Base-by-base conservation (phyloP, 2,113 vertebrate species). In the Amphiprion percula region DNA sequence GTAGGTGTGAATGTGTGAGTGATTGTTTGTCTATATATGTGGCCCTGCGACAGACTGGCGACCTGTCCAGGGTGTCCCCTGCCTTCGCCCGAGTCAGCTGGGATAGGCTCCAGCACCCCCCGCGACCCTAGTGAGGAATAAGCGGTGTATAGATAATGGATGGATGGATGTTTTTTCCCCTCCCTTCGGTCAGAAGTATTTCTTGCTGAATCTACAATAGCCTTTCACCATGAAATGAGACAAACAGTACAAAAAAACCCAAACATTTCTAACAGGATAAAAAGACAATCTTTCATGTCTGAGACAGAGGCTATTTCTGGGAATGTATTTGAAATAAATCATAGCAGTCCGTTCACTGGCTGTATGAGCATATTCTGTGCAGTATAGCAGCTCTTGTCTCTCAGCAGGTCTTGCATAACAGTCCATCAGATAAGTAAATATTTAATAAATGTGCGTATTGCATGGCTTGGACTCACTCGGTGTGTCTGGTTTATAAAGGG, bases 391-490 rank as follows among this genome's bases (percentile, higher is more conserved):
- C 56, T 71, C 19, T 37, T 44, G 39, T 16, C 79, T 80, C 58
- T 66, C 39, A 47, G 58, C 17, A 23, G 62, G 28, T 59, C 26
- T 83, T 84, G 39, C 39, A 16, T 80, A 87, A 87, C 71, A 66
- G 46, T 70, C 33, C 28, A 39, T 44, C 56, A 59, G 68, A 85
- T 82, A 77, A 67, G 80, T 88, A 82, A 90, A 90, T 92, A 90
- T 91, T 90, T 88, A 83, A 87, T 77, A 81, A 39, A 65, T 33
- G 8, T 30, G 53, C 1, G 5, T 63, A 58, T 19, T 64, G 49
- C 61, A 74, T 67, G 58, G 68, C 61, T 85, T 70, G n/a, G 39
- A 16, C 59, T 79, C 17, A n/a, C 21, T 54, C 8, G 10, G 55
- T 70, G 62, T 80, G 74, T 80, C 61, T 80, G 28, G 17, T 72